A percentile compares a stretch with the other conserved stretches of the same genome.
These are phyloP conservation scores for Dascyllus trimaculatus DNA, from an alignment of 2,113 vertebrate species.

Conservation along the genomic window DNA sequence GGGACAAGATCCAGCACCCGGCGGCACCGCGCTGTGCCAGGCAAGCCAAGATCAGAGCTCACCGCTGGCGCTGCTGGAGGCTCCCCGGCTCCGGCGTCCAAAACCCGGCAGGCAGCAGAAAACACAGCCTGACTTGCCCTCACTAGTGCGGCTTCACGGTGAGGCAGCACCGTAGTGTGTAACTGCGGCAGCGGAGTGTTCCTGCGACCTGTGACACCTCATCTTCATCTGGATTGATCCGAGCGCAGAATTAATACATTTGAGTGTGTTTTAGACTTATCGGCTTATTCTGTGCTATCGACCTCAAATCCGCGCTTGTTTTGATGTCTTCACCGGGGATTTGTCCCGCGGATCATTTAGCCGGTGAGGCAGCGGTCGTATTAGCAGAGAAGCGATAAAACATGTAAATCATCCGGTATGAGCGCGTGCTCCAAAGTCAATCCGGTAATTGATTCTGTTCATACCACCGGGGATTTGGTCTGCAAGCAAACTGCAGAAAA, in stretches of 20 bases:
- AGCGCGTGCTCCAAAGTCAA: constrained; percentile 49
- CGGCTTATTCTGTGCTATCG: constrained; percentile 65
- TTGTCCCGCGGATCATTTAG: constrained; percentile 66
- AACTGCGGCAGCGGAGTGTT: constrained; percentile 29
- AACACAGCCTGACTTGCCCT: constrained; percentile 22
- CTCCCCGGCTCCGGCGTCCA: constrained; percentile 35
- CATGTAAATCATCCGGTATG: constrained; percentile 41
- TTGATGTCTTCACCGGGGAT: constrained; percentile 69
- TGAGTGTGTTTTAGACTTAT: constrained; percentile 73
- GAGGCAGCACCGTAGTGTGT: constrained; percentile 12
- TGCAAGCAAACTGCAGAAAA: constrained; percentile 28
- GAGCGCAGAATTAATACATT: constrained; percentile 71
- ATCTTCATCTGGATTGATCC: constrained; percentile 65
- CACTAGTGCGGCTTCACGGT: constrained; percentile 24
- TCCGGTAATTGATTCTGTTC: constrained; percentile 62
- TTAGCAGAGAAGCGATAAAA: constrained; percentile 55
- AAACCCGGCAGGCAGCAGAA: constrained; percentile 35
- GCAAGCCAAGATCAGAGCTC: constrained; percentile 22
- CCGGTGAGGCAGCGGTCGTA: constrained; percentile 47
- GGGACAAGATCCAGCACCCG: not conserved
- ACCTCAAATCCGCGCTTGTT: constrained; percentile 72
- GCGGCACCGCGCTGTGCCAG: constrained; percentile 6
- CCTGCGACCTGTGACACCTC: constrained; percentile 56
- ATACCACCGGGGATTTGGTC: constrained; percentile 10
- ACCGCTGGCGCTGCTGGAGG: constrained; percentile 17